phyloP scores from a whole-genome alignment of 1,140 invertebrate species.

The Hydropsyche tenuis region DNA sequence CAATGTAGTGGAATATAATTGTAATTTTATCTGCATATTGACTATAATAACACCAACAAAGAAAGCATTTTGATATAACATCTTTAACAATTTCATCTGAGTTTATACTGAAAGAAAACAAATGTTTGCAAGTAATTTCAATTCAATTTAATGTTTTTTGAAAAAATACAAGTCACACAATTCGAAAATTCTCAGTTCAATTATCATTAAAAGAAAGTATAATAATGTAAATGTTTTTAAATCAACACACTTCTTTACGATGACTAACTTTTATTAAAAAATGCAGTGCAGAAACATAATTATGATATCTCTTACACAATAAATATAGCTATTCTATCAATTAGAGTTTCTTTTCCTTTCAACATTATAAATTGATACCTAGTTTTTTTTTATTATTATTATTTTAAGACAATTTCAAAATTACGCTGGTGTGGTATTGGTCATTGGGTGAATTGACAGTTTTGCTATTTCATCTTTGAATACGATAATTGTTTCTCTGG shows the following conservation, averaged over 20 bases:
- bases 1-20: conserved; percentile 26
- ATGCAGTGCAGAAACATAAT: no score
- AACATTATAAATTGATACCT: no score
- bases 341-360: no score
- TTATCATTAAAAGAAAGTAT: no score
- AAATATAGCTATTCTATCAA: no score
- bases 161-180: background rate
- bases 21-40: conserved; percentile 18
- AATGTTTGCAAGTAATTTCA: background rate
- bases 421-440: conserved; percentile 25
- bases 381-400: no score
- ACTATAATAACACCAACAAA: conserved; percentile 5
- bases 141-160: background rate
- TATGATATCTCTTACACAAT: no score
- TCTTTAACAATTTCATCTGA: background rate
- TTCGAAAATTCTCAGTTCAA: no score
- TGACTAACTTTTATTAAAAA: no score
- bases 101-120: background rate
- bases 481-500: conserved; percentile 88
- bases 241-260: no score
- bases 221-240: no score
- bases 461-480: conserved; percentile 88
- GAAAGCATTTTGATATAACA: background rate
- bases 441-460: conserved; percentile 60
- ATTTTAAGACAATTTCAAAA: no score